Base-by-base conservation (phyloP, 2,113 vertebrate species). In the Engystomops pustulosus region DNA sequence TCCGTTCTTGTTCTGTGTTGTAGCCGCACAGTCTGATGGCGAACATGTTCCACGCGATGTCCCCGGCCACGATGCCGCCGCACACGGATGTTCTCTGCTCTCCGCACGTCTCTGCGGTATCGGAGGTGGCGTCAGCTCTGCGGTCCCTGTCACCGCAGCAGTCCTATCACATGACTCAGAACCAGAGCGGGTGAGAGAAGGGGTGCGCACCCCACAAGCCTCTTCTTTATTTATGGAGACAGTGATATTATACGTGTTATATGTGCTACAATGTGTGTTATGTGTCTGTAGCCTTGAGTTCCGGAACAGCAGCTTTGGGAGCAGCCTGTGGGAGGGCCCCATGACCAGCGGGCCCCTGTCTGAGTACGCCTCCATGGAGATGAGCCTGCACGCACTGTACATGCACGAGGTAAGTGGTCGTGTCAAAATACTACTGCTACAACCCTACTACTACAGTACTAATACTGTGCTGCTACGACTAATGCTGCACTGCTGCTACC, bases 381-480 rank as follows among this genome's bases (percentile, higher is more conserved):
- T 99, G 98, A 99, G 98, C 90, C 95, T 99, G 79, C 98, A 99
- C 0, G 98, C 98, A 2, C 93, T 99, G 88, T 98, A 97, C 88
- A 98, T 99, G 93, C 98, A 99, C 0, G 97, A 99, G 96, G 98
- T 98, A 86, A 93, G 93, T 78, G 77, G 15, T 53, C 2, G 1
- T 51, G 53, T 2, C 2, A 23, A 3, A 23, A 23, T 1, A 10
- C 20, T 23, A 55, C 20, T n/a, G n/a, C 53, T 23, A 55, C 53
- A 30, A 14, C n/a, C 27, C 11, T 62, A 14, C 55, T 27, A 60
- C 3, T 25, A 27, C 23, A 23, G 55, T 45, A 45, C 44, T 12
- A 12, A 7, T 41, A 41, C 38, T 41, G 10, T n/a, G n/a, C 38
- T 41, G 10, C 44, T 11, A 6, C 12, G 12, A 6, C 44, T 45